Base-by-base conservation (phyloP, 2,113 vertebrate genomes). In the Esox niger region DNA sequence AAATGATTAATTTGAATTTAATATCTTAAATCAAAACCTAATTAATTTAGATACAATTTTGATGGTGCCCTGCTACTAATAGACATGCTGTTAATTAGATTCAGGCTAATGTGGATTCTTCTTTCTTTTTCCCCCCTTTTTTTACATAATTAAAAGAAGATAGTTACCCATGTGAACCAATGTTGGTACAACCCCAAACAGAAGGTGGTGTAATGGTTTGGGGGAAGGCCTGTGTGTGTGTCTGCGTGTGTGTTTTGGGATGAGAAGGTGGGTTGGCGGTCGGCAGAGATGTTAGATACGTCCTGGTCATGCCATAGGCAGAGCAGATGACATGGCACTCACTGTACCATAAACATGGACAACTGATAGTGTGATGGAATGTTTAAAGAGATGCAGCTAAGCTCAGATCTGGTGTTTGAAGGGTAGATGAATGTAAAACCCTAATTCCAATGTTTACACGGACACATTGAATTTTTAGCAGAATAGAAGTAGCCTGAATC, bases 1-100 rank as follows among this genome's bases (percentile, higher is more conserved):
- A 93, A 91, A 93, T 95, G 94, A 95, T 96, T 95, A 92, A 96
- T 95, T 94, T 94, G 93, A 95, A 93, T 95, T 95, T 95, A 95
- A 95, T 95, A 95, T 95, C 93, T 94, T 93, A 94, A 96, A 95
- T 96, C 93, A 95, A 94, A 95, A 94, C 91, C 92, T 96, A 93
- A 96, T 96, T 94, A 95, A 95, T 96, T 95, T 94, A 94, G 93
- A 95, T 93, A 93, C 93, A 93, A 93, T 94, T 95, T 93, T 94
- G 93, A 95, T 93, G 93, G 91, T 94, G 91, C 92, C 92, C 93
- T 93, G 92, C 92, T 93, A 93, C 93, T 94, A 93, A 94, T 93
- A 93, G 93, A 94, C 92, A 94, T 93, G 91, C 90, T 89, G 90
- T 92, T 96, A 95, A 94, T 96, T 95, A 95, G 90, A 94, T 93